Evolutionary conservation across 2,113 vertebrate species (phyloP).

Genomic region (Macrotus californicus): DNA sequence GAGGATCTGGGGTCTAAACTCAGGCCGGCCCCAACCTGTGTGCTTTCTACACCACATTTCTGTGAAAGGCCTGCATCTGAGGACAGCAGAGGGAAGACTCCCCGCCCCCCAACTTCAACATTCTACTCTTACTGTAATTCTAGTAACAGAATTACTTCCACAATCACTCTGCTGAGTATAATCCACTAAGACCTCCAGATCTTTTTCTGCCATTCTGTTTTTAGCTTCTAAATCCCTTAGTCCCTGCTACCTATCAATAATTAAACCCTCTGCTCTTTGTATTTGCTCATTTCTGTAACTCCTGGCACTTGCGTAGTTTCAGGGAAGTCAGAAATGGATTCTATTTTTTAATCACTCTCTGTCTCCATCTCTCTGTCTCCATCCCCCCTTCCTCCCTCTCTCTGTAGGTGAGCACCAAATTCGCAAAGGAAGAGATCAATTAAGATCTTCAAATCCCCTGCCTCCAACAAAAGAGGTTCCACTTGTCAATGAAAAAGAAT

Average conservation of each 20-base stretch:
- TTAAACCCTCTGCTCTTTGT: not conserved
- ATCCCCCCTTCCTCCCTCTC: not conserved
- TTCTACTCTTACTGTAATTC: not conserved
- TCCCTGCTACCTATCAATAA: not conserved
- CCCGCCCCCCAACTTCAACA: not conserved
- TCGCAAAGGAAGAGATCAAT: conserved; percentile 40
- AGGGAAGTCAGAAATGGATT: not conserved
- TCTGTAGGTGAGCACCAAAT: conserved; percentile 1
- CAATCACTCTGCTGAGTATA: not conserved
- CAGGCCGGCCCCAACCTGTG: not conserved
- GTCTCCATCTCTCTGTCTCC: not conserved
- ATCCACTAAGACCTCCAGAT: not conserved
- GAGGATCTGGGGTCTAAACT: not conserved
- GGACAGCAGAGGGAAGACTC: not conserved
- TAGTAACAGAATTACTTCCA: not conserved
- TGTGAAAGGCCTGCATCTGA: not conserved
- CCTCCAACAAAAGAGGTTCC: not conserved
- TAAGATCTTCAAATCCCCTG: conserved; percentile 45
- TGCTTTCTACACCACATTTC: not conserved
- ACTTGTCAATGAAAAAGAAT: conserved; percentile 48
- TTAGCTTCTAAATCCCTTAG: not conserved
- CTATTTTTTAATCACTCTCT: not conserved
- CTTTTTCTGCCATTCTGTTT: not conserved
- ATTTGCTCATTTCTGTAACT: not conserved
- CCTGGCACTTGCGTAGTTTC: not conserved